Percentiles rank a stretch among this genome's conserved stretches.
Evolutionary conservation across 2,797 vertebrate species (phyloP).

Genomic region (Poecilia wingei): DNA sequence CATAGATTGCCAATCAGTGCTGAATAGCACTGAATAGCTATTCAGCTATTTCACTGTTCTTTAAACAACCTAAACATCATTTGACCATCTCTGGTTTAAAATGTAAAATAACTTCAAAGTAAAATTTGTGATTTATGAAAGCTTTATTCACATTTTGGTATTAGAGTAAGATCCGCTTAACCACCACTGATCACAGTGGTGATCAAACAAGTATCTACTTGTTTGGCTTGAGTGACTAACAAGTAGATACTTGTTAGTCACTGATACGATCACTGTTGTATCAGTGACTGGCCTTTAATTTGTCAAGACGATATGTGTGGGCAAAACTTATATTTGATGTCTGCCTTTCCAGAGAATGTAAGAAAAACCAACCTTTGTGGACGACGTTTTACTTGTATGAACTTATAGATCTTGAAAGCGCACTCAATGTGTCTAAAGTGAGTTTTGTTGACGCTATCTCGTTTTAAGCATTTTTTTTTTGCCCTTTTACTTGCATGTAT

Average conservation of each 20-base stretch:
- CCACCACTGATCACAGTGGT: neutral
- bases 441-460: conserved; percentile 20
- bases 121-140: neutral
- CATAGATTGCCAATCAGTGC: neutral
- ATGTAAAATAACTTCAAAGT: neutral
- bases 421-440: conserved; percentile 84
- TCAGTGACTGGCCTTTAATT: neutral
- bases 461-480: neutral
- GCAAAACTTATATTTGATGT: conserved; percentile 2
- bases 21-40: neutral
- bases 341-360: conserved; percentile 80
- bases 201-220: neutral
- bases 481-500: neutral
- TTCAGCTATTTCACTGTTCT: neutral
- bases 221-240: neutral
- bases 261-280: neutral
- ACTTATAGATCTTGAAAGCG: conserved; percentile 66
- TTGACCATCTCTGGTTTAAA: neutral
- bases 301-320: neutral
- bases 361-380: conserved; percentile 81
- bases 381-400: conserved; percentile 76
- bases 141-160: neutral
- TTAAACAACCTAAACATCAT: neutral
- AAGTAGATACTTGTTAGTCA: no score
- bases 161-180: neutral